Evolutionary conservation across 2,888 invertebrate genomes (phyloP), one percentile per base, ranked within the genome.

Genomic region (Lasioglossum calceatum): DNA sequence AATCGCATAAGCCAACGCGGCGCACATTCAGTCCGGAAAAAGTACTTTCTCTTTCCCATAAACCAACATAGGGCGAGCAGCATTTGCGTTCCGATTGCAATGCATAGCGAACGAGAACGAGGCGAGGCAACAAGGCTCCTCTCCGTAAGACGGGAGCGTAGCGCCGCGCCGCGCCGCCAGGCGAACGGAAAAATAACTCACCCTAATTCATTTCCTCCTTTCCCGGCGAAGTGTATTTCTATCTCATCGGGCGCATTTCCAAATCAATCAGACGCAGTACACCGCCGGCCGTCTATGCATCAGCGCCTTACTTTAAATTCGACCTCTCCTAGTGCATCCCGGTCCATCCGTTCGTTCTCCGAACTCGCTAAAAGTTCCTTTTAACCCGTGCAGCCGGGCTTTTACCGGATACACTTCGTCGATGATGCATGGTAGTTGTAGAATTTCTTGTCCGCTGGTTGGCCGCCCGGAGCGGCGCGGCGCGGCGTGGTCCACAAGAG

Each of bases 351-450:
- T 73, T 50, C 61, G 64, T 80, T 73, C 79, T 36, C 19, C 58
- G 61, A 77, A 81, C 81, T 82, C 54, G 36, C 74, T 71, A 80
- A 86, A 86, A 86, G 74, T 80, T 81, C 80, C 85, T 74, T 85
- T 86, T 85, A 85, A 85, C 85, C 85, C 67, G 47, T 39, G 77
- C 74, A 71, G 50, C 50, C 47, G 27, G 23, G 74, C 77, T 84
- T 80, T 84, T 77, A 84, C 80, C 77, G 85, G 79, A 86, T 80
- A 85, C 80, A 74, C 73, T 77, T 85, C 77, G 27, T 77, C 80
- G 85, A 85, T 86, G 85, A 86, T 85, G 77, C 54, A 86, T 78
- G 64, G 78, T 75, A 78, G 77, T 85, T 85, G 50, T 54, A 81
- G 75, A 85, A 85, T 81, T 78, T 85, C 81, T 81, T 86, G 75